These are phyloP conservation scores for Camponotus pennsylvanicus DNA, from an alignment of 1,140 invertebrate species.

Conservation along the genomic window DNA sequence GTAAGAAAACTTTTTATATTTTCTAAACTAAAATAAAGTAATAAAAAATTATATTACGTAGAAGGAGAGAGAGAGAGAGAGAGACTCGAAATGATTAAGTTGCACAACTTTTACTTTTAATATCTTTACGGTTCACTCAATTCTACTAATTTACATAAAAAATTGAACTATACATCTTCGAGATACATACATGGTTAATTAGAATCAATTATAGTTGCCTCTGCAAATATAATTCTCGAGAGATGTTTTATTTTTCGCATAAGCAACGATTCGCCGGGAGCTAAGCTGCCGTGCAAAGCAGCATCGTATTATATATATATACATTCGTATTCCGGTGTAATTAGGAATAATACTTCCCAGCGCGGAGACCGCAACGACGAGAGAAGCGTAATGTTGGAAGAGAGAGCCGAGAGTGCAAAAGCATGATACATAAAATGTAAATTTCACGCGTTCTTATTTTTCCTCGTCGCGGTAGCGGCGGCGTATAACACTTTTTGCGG, in stretches of 20 bases:
- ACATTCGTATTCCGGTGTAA: slow-evolving; percentile 64
- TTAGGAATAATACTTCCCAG: slow-evolving; percentile 71
- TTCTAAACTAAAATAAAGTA: neutral
- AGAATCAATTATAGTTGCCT: slow-evolving; percentile 45
- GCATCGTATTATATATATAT: slow-evolving; percentile 40
- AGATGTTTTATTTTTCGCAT: slow-evolving; percentile 49
- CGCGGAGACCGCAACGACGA: slow-evolving; percentile 39
- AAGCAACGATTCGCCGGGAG: slow-evolving; percentile 47
- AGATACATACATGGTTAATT: slow-evolving; percentile 30
- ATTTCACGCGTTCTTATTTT: slow-evolving; percentile 63
- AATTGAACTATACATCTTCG: neutral
- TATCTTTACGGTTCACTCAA: neutral
- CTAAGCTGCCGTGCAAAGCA: slow-evolving; percentile 49
- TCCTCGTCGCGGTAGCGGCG: slow-evolving; percentile 14
- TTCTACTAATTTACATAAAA: neutral
- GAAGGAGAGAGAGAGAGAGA: neutral
- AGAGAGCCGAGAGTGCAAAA: slow-evolving; percentile 40
- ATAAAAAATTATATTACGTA: neutral
- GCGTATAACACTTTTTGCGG: slow-evolving; percentile 53
- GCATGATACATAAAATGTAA: slow-evolving; percentile 61
- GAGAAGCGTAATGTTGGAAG: slow-evolving; percentile 37
- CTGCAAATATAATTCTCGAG: slow-evolving; percentile 35
- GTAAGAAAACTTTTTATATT: neutral
- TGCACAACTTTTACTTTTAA: neutral
- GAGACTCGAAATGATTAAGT: neutral